Evolutionary conservation across 2,888 invertebrate species (phyloP).

Genomic region (Pseudococcus longispinus): DNA sequence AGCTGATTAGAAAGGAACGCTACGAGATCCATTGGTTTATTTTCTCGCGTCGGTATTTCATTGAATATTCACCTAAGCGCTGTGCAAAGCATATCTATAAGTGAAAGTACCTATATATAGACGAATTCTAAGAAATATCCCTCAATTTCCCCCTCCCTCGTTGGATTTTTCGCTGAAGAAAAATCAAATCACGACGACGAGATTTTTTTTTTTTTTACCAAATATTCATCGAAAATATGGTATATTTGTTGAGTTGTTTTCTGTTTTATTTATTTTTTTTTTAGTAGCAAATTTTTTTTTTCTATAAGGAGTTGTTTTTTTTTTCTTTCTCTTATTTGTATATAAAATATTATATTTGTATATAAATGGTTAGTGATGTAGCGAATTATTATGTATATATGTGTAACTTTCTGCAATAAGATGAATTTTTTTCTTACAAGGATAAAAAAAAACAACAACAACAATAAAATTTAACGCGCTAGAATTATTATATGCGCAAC

Average conservation of each 20-base stretch:
- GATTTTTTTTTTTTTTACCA: constrained; percentile 40
- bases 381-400: constrained; percentile 49
- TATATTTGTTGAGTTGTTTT: constrained; percentile 34
- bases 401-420: constrained; percentile 52
- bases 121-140: background rate
- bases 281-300: constrained; percentile 25
- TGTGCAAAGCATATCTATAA: background rate
- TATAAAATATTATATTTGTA: constrained; percentile 46
- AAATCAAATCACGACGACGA: background rate
- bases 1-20: background rate
- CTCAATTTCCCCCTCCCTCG: background rate
- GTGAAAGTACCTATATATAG: background rate
- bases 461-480: background rate
- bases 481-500: background rate
- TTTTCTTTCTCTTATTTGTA: constrained; percentile 36
- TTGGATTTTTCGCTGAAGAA: background rate
- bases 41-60: constrained; percentile 11
- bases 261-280: constrained; percentile 44
- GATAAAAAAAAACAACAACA: background rate
- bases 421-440: background rate
- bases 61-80: constrained; percentile 11
- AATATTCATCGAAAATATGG: constrained; percentile 20
- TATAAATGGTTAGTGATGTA: constrained; percentile 41
- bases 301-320: constrained; percentile 43
- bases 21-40: constrained; percentile 3